A percentile compares a stretch with the other conserved stretches of the same genome.
These are phyloP conservation scores for Puma concolor DNA, from an alignment of 2,113 vertebrate species.

Conservation along the genomic window DNA sequence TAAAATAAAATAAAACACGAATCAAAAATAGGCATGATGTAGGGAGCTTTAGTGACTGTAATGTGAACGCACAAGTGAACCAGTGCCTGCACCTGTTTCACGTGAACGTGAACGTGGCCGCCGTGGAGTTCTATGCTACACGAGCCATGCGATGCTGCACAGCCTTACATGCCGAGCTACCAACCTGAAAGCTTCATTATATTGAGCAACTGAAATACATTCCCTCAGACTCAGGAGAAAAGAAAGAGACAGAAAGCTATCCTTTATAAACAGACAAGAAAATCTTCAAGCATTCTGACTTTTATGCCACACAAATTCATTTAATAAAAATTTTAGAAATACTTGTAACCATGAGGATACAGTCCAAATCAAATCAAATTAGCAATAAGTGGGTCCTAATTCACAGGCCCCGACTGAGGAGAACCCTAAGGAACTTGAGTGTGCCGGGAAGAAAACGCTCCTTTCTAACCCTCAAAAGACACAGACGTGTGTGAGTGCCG, in stretches of 20 bases:
- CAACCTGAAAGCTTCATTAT: neutral
- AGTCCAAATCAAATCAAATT: neutral
- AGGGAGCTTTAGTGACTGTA: too few species aligned
- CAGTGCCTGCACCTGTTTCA: too few species aligned
- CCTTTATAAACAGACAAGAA: neutral
- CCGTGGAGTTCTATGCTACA: neutral
- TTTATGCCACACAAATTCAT: neutral
- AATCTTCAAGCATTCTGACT: neutral
- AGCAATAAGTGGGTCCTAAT: neutral
- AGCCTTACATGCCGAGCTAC: neutral
- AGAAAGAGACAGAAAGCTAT: neutral
- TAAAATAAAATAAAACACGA: too few species aligned
- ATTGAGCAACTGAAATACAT: neutral
- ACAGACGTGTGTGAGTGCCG: fast-evolving
- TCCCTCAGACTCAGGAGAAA: neutral
- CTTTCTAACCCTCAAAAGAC: neutral
- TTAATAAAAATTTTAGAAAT: neutral
- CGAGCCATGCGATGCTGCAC: neutral
- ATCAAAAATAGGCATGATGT: too few species aligned
- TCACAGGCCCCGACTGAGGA: neutral
- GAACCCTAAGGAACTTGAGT: neutral
- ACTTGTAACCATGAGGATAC: neutral
- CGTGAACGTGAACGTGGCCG: neutral
- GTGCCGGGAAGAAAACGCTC: neutral
- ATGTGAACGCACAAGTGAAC: too few species aligned